Percentiles rank a stretch among this genome's conserved stretches.
Evolutionary conservation across 2,888 invertebrate genomes (phyloP).

Genomic region (Brachynemurus nebulosus): DNA sequence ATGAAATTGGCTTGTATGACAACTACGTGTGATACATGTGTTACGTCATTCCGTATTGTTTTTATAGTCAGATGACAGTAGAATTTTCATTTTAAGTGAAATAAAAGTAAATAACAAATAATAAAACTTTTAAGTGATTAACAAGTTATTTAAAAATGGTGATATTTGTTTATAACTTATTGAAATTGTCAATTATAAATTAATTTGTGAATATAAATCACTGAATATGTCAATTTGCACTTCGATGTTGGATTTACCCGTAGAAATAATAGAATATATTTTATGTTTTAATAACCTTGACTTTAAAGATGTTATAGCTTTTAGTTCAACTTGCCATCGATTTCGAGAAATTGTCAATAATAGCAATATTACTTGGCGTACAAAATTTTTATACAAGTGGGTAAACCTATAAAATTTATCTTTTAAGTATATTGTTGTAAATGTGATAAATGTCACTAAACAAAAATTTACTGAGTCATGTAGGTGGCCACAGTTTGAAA

Average conservation of each 20-base stretch:
- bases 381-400: conserved; percentile 33
- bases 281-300: conserved; percentile 21
- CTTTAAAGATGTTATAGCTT: conserved; percentile 35
- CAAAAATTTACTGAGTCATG: too few species aligned
- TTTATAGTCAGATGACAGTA: too few species aligned
- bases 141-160: background rate
- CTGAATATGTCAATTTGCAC: background rate
- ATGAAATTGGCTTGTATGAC: too few species aligned
- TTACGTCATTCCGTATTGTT: too few species aligned
- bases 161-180: background rate
- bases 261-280: conserved; percentile 28
- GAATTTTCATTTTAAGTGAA: too few species aligned
- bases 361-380: conserved; percentile 35
- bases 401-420: conserved; percentile 7
- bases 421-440: conserved; percentile 5
- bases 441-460: too few species aligned
- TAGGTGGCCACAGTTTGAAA: conserved; percentile 32
- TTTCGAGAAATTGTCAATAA: conserved; percentile 34
- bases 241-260: conserved; percentile 19
- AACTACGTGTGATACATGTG: too few species aligned
- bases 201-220: too few species aligned
- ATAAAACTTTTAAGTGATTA: too few species aligned
- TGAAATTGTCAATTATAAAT: too few species aligned
- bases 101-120: too few species aligned
- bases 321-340: conserved; percentile 38